A percentile compares a stretch with the other conserved stretches of the same genome.
These are phyloP conservation scores for Pandion haliaetus DNA, from an alignment of 2,113 vertebrate species.

Conservation along the genomic window DNA sequence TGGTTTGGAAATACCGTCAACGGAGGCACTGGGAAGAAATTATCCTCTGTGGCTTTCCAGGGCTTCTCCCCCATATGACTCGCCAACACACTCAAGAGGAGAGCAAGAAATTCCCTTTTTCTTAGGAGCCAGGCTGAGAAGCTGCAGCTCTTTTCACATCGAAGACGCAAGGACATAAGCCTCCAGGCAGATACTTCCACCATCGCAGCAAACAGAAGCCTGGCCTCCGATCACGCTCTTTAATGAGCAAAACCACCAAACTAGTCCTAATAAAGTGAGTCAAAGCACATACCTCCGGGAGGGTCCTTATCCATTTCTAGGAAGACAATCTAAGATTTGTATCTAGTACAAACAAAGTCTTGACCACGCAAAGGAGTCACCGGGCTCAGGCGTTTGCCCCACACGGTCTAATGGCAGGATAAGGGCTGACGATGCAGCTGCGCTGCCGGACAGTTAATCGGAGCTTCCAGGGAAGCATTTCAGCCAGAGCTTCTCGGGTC, in stretches of 20 bases:
- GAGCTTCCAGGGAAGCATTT: neutral
- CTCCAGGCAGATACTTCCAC: neutral
- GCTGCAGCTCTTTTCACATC: neutral
- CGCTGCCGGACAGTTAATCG: neutral
- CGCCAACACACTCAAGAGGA: neutral
- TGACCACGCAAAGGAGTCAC: neutral
- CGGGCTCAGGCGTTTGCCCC: neutral
- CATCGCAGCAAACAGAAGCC: neutral
- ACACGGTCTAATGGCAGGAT: accelerated
- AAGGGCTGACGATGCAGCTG: neutral
- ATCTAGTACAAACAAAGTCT: neutral
- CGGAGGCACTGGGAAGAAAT: neutral
- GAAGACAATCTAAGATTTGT: neutral
- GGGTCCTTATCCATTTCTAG: neutral
- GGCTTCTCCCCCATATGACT: neutral
- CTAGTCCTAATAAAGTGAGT: neutral
- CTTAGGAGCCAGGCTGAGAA: neutral
- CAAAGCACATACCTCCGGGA: neutral
- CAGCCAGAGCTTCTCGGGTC: accelerated
- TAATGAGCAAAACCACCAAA: neutral
- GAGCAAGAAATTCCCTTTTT: neutral
- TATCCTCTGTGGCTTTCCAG: neutral
- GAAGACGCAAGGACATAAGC: neutral
- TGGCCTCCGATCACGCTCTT: accelerated
- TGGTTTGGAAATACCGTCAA: neutral